phyloP scores from a whole-genome alignment of 2,797 vertebrate species.

The Danionella dracula region DNA sequence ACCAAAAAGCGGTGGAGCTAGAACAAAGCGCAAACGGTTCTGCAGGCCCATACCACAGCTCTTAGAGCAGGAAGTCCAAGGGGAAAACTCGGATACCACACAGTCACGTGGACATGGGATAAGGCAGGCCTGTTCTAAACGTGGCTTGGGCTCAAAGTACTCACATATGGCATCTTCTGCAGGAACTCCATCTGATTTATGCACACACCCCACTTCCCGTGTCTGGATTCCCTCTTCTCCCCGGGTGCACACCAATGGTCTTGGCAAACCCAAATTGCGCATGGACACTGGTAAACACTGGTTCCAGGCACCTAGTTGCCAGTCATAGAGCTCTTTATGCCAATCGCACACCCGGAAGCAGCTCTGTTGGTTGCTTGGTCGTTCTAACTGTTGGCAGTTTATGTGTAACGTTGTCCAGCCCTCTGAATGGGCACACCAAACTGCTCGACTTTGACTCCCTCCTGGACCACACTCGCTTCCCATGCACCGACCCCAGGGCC shows the following conservation, averaged over 20 bases:
- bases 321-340: slow-evolving; percentile 93
- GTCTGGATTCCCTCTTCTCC: slow-evolving; percentile 93
- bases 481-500: slow-evolving; percentile 95
- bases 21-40: slow-evolving; percentile 78
- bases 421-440: slow-evolving; percentile 93
- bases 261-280: slow-evolving; percentile 61
- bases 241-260: slow-evolving; percentile 70
- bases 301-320: slow-evolving; percentile 89
- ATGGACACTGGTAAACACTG: slow-evolving; percentile 82
- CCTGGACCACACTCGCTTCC: slow-evolving; percentile 92
- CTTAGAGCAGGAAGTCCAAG: slow-evolving; percentile 87
- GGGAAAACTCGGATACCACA: slow-evolving; percentile 80
- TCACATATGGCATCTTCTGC: slow-evolving; percentile 89
- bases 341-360: slow-evolving; percentile 94
- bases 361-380: slow-evolving; percentile 86
- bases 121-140: slow-evolving; percentile 91
- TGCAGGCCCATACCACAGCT: slow-evolving; percentile 85
- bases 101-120: slow-evolving; percentile 91
- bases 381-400: slow-evolving; percentile 79
- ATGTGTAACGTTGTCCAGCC: slow-evolving; percentile 93
- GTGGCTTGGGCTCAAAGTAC: slow-evolving; percentile 93
- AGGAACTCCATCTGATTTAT: slow-evolving; percentile 71
- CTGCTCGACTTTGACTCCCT: slow-evolving; percentile 87
- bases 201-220: slow-evolving; percentile 83
- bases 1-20: slow-evolving; percentile 84